A percentile compares a stretch with the other conserved stretches of the same genome.
Evolutionary conservation across 1,140 invertebrate genomes (phyloP).

Genomic region (Formica exsecta): DNA sequence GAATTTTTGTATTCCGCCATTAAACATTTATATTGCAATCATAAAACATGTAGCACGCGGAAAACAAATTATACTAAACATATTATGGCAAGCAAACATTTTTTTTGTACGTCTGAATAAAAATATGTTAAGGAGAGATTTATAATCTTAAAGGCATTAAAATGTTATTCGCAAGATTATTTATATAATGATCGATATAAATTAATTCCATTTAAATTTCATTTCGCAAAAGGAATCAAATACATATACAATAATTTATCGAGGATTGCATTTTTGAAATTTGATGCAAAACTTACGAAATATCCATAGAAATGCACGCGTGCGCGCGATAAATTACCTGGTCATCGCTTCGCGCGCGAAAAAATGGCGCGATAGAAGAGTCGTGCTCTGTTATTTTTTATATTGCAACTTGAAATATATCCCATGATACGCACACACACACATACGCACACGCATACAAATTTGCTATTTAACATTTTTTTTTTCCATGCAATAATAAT

Average conservation of each 20-base stretch:
- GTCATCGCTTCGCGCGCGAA: slow-evolving; percentile 61
- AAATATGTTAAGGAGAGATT: background rate
- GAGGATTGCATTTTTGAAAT: background rate
- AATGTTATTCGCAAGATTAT: background rate
- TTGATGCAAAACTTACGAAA: slow-evolving; percentile 25
- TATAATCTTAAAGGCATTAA: background rate
- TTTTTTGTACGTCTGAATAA: too few species aligned
- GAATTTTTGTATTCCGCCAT: background rate
- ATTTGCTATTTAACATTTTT: too few species aligned
- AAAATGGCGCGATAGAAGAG: slow-evolving; percentile 31
- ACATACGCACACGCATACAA: too few species aligned
- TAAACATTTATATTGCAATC: background rate
- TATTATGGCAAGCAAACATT: background rate
- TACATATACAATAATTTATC: background rate
- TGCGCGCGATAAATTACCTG: slow-evolving; percentile 52
- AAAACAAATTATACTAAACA: background rate
- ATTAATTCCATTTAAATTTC: background rate
- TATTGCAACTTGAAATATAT: background rate
- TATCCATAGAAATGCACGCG: background rate
- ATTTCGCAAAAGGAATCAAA: background rate
- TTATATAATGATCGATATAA: background rate
- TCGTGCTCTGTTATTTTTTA: background rate
- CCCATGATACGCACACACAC: too few species aligned
- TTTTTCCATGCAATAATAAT: too few species aligned
- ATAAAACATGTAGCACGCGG: background rate